Conservation (phyloP, 53 echinoderm and acorn worm genomes). For the Holothuria leucospilota region DNA sequence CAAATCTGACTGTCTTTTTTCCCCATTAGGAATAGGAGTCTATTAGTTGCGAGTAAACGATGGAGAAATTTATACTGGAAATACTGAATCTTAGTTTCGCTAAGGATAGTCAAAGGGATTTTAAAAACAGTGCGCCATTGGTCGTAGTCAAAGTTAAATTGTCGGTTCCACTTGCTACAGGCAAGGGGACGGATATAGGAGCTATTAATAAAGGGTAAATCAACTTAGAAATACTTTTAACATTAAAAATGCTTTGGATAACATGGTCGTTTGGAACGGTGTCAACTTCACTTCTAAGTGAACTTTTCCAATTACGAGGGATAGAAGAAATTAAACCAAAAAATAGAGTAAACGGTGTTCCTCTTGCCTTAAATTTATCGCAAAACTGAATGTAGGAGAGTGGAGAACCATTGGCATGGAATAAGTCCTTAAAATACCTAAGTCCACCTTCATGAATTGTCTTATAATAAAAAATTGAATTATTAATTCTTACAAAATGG, state of each 20-base stretch:
- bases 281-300: too few relatives aligned
- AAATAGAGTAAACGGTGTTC: not conserved
- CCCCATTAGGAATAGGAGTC: too few relatives aligned
- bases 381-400: not conserved
- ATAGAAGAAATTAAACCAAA: not conserved
- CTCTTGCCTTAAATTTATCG: not conserved
- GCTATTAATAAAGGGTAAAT: not conserved
- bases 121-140: too few relatives aligned
- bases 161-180: not conserved
- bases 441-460: not conserved
- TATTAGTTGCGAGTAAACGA: too few relatives aligned
- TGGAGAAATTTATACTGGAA: too few relatives aligned
- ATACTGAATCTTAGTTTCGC: too few relatives aligned
- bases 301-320: not conserved
- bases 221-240: not conserved
- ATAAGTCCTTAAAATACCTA: not conserved
- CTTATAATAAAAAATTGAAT: not conserved
- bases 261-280: too few relatives aligned
- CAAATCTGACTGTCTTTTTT: too few relatives aligned
- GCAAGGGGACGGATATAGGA: not conserved
- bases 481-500: not conserved
- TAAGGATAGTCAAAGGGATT: too few relatives aligned
- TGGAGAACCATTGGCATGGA: not conserved
- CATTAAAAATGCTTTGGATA: not conserved
- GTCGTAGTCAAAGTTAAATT: too few relatives aligned